These are phyloP conservation scores for Phoxinus phoxinus DNA, from an alignment of 2,113 vertebrate genomes.

Conservation along the genomic window DNA sequence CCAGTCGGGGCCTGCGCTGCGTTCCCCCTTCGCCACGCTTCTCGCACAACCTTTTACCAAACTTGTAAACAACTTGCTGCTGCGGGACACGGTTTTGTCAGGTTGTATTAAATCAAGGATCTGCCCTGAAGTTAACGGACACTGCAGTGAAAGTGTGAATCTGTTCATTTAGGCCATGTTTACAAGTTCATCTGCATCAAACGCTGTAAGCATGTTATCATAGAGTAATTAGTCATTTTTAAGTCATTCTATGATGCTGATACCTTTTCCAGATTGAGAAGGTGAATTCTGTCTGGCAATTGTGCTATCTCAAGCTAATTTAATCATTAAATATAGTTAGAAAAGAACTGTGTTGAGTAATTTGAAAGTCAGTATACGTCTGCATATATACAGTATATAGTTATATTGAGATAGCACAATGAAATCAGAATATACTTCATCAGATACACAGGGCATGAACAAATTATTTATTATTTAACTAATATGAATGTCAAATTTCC, in stretches of 20 bases:
- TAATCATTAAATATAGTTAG: not conserved
- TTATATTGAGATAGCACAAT: too few species aligned
- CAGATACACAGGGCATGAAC: too few species aligned
- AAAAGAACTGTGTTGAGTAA: too few species aligned
- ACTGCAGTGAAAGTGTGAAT: slow-evolving; percentile 25
- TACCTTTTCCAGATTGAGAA: not conserved
- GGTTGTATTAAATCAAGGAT: slow-evolving; percentile 41
- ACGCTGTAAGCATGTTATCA: not conserved
- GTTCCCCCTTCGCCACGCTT: not conserved
- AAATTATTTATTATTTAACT: too few species aligned
- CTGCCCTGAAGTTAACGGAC: not conserved
- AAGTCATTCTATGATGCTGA: not conserved
- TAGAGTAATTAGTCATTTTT: not conserved
- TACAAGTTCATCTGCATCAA: not conserved
- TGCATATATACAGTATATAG: too few species aligned
- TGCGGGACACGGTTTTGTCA: slow-evolving; percentile 25
- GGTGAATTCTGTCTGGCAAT: not conserved
- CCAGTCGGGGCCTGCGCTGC: not conserved
- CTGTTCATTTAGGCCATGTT: not conserved
- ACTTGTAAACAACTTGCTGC: slow-evolving; percentile 30
- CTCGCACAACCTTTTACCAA: slow-evolving; percentile 17
- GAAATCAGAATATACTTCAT: too few species aligned
- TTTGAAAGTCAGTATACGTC: too few species aligned
- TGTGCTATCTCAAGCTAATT: not conserved
- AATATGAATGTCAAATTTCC: too few species aligned